Conservation (phyloP, 2,888 invertebrate genomes). For the Oligia strigilis region DNA sequence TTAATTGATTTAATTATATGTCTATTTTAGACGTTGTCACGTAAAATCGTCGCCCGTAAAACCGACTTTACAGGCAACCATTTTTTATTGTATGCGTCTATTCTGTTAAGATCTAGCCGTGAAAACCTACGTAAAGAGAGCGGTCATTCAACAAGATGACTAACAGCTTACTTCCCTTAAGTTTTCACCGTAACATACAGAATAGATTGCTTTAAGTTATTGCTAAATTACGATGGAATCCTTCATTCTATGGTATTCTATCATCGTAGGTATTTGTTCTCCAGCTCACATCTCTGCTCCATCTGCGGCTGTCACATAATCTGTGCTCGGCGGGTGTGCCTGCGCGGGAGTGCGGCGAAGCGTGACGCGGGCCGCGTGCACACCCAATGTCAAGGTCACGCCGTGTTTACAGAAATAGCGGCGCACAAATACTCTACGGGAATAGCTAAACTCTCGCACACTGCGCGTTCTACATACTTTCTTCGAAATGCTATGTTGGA, state of each 20-base stretch:
- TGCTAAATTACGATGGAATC: neutral
- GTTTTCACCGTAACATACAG: too few species aligned
- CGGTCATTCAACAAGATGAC: too few species aligned
- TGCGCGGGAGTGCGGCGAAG: constrained; percentile 55
- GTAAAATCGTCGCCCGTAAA: too few species aligned
- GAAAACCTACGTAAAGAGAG: too few species aligned
- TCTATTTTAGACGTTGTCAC: too few species aligned
- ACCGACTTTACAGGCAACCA: too few species aligned
- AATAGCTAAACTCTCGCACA: constrained; percentile 42
- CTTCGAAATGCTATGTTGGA: neutral
- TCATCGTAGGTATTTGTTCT: neutral
- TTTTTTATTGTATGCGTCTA: too few species aligned
- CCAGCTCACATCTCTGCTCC: constrained; percentile 1
- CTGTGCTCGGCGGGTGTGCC: constrained; percentile 23
- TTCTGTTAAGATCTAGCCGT: too few species aligned
- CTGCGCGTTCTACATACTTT: constrained; percentile 17
- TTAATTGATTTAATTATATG: too few species aligned
- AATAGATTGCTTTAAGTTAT: neutral
- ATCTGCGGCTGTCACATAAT: constrained; percentile 29
- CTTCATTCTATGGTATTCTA: neutral
- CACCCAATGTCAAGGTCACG: constrained; percentile 73
- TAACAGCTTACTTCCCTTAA: too few species aligned
- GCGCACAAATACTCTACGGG: constrained; percentile 55
- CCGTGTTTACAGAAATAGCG: constrained; percentile 65
- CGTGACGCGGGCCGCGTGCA: constrained; percentile 61